A percentile compares a stretch with the other conserved stretches of the same genome.
Conservation (phyloP, 92 coral and sea anemone species). For the Blastomussa wellsi region DNA sequence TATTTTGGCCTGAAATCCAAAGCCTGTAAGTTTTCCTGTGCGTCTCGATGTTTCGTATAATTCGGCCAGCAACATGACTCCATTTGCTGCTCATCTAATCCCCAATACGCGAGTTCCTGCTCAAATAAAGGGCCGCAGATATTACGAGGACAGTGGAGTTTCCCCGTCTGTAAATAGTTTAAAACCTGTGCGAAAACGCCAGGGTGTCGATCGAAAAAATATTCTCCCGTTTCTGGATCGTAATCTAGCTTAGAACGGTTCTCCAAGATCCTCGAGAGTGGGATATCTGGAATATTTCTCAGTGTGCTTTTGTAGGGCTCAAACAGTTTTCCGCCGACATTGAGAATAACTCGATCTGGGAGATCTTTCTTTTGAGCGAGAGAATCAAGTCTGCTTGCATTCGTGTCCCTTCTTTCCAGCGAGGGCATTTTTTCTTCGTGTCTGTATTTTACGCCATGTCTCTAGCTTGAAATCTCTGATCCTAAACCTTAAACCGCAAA, state of each 20-base stretch:
- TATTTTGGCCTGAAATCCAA: conserved; percentile 85
- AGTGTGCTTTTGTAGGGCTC: conserved; percentile 93
- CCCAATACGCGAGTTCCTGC: conserved; percentile 97
- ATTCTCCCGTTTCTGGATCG: conserved; percentile 89
- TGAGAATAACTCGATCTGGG: conserved; percentile 70
- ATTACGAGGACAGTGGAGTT: conserved; percentile 92
- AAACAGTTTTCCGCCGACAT: conserved; percentile 91
- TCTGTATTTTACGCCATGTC: background rate
- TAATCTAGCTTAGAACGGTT: conserved; percentile 86
- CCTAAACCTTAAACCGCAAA: background rate
- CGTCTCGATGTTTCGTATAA: conserved; percentile 97
- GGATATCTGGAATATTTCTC: conserved; percentile 86
- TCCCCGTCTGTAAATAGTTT: conserved; percentile 97
- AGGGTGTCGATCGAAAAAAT: conserved; percentile 97
- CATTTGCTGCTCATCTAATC: conserved; percentile 97
- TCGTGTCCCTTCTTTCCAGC: conserved; percentile 68
- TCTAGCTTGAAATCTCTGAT: background rate
- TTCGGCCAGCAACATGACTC: conserved; percentile 98
- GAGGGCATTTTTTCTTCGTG: conserved; percentile 64
- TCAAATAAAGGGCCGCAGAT: conserved; percentile 96
- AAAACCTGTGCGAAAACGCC: conserved; percentile 94
- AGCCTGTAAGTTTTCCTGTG: conserved; percentile 86
- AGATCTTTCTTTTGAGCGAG: conserved; percentile 60
- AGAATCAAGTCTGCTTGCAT: conserved; percentile 61
- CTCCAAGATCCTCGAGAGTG: conserved; percentile 83